Evolutionary conservation across 2,113 vertebrate species (phyloP).

Genomic region (Myotis lucifugus): DNA sequence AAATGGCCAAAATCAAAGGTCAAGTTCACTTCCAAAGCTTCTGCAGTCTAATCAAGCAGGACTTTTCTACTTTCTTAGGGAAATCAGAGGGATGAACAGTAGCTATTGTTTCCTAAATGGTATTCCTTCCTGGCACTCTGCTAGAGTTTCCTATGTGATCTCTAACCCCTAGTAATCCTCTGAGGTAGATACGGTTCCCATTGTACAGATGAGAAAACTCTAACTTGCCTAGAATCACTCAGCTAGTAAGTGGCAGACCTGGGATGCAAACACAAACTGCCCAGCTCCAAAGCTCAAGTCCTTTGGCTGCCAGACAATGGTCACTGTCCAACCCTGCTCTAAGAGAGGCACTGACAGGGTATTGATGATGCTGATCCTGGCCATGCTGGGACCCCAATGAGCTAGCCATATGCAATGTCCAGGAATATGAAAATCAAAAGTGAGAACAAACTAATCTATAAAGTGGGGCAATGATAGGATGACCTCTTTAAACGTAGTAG

Average conservation of each 20-base stretch:
- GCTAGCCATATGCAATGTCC: background rate
- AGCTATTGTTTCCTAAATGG: background rate
- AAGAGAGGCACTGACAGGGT: background rate
- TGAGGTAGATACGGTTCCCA: background rate
- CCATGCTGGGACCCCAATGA: background rate
- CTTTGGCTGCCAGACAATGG: background rate
- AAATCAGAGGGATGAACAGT: background rate
- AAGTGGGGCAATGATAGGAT: background rate
- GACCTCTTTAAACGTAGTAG: background rate
- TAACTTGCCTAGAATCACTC: background rate
- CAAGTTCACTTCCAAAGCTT: background rate
- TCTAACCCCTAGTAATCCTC: background rate
- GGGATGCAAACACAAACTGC: background rate
- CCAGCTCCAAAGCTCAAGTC: background rate
- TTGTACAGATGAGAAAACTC: background rate
- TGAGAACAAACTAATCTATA: background rate
- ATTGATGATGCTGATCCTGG: background rate
- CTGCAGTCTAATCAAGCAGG: background rate
- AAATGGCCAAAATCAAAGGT: background rate
- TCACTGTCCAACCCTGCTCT: background rate
- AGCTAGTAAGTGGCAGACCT: background rate
- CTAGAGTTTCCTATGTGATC: background rate
- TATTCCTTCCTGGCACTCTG: background rate
- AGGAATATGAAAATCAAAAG: background rate
- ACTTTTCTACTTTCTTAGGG: background rate